phyloP scores from a whole-genome alignment of 1,140 invertebrate species.

The Heliconius himera region DNA sequence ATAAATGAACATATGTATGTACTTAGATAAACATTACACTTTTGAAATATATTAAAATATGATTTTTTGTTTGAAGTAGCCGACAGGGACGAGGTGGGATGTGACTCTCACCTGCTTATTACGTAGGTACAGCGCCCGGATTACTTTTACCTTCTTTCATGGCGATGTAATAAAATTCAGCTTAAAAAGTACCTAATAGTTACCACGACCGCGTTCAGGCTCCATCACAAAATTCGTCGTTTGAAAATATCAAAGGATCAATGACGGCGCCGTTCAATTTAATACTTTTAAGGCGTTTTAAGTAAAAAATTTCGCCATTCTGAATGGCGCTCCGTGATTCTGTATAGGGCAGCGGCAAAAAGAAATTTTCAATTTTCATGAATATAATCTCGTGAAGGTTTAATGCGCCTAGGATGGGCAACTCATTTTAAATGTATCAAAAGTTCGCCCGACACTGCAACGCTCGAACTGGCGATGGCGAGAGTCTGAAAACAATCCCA shows the following conservation, averaged over 20 bases:
- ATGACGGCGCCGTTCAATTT: conserved; percentile 5
- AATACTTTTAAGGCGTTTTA: neutral
- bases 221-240: conserved; percentile 17
- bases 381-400: conserved; percentile 59
- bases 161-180: conserved; percentile 79
- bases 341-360: neutral
- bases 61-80: conserved; percentile 34
- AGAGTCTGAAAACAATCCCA: conserved; percentile 75
- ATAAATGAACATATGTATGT: neutral
- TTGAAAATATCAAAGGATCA: conserved; percentile 22
- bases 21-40: neutral
- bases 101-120: conserved; percentile 42
- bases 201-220: conserved; percentile 39
- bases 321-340: neutral
- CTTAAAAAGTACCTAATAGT: conserved; percentile 73
- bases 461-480: conserved; percentile 43
- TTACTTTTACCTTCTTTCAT: conserved; percentile 75
- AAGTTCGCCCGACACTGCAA: conserved; percentile 64
- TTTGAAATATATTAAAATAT: conserved; percentile 23
- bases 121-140: conserved; percentile 42
- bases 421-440: conserved; percentile 77
- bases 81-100: conserved; percentile 22
- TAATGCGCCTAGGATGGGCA: conserved; percentile 48
- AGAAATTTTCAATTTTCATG: conserved; percentile 18
- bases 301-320: neutral